Conservation (phyloP, 2,888 invertebrate genomes). For the Psococerastis gibbosa region DNA sequence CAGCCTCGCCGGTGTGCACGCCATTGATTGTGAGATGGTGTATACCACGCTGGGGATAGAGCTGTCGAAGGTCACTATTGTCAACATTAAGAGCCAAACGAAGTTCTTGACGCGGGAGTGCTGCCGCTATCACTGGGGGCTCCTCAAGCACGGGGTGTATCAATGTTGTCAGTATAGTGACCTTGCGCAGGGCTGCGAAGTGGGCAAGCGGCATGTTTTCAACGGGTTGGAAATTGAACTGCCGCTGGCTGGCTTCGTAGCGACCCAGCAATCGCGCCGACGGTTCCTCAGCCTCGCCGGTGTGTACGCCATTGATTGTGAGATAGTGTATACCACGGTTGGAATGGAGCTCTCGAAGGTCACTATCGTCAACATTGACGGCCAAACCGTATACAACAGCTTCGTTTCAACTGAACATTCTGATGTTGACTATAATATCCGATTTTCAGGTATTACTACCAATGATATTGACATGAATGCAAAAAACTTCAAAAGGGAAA, state of each 20-base stretch:
- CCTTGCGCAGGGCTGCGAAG: conserved; percentile 42
- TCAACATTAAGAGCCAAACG: conserved; percentile 47
- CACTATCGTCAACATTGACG: conserved; percentile 58
- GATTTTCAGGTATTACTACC: conserved; percentile 79
- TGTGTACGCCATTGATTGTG: conserved; percentile 82
- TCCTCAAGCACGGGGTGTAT: conserved; percentile 40
- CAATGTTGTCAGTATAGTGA: conserved; percentile 39
- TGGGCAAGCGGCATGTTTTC: conserved; percentile 55
- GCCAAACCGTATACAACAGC: conserved; percentile 60
- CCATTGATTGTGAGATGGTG: conserved; percentile 95
- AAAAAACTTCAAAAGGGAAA: conserved; percentile 66
- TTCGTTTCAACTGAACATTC: conserved; percentile 63
- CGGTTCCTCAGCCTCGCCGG: conserved; percentile 31
- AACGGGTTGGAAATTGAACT: conserved; percentile 50
- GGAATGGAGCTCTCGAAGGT: conserved; percentile 79
- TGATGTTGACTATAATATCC: conserved; percentile 85
- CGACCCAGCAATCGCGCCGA: conserved; percentile 30
- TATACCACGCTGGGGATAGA: conserved; percentile 76
- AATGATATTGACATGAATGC: conserved; percentile 35
- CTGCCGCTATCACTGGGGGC: conserved; percentile 83
- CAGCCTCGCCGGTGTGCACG: conserved; percentile 40
- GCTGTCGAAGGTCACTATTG: conserved; percentile 69
- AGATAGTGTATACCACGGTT: conserved; percentile 83
- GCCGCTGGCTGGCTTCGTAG: conserved; percentile 45
- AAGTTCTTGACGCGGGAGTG: conserved; percentile 51